Evolutionary conservation across 2,797 vertebrate genomes (phyloP).

Genomic region (Amniataba percoides): DNA sequence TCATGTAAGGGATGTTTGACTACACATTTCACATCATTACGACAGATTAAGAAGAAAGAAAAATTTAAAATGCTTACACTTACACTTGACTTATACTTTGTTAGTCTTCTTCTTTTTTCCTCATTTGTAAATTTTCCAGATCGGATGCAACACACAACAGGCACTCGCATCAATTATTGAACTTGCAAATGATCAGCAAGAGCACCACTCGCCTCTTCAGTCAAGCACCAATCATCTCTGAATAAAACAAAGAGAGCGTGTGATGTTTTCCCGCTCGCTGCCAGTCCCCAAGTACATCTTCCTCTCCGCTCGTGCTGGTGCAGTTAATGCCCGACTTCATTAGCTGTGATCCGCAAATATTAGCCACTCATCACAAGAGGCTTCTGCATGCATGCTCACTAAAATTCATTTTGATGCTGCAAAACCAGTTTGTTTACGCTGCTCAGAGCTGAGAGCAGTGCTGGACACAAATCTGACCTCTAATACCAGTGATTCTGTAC

Average conservation of each 20-base stretch:
- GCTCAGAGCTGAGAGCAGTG: not conserved
- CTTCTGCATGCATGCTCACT: slow-evolving; percentile 20
- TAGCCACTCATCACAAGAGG: slow-evolving; percentile 40
- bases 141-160: not conserved
- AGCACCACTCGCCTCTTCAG: not conserved
- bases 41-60: no score
- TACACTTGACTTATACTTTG: no score
- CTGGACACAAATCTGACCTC: not conserved
- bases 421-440: slow-evolving; percentile 12
- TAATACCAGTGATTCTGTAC: not conserved
- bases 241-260: not conserved
- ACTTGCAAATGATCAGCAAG: not conserved
- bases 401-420: slow-evolving; percentile 11
- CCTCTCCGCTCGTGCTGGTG: slow-evolving; percentile 20
- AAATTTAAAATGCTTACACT: no score
- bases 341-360: slow-evolving; percentile 43
- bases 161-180: not conserved
- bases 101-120: no score
- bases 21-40: no score
- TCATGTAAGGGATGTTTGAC: no score
- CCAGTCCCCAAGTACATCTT: not conserved
- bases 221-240: slow-evolving; percentile 1
- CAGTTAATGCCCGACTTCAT: slow-evolving; percentile 55
- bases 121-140: no score
- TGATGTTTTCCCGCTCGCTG: slow-evolving; percentile 15